Evolutionary conservation across 2,797 vertebrate genomes (phyloP).

Genomic region (Coregonus ussuriensis): DNA sequence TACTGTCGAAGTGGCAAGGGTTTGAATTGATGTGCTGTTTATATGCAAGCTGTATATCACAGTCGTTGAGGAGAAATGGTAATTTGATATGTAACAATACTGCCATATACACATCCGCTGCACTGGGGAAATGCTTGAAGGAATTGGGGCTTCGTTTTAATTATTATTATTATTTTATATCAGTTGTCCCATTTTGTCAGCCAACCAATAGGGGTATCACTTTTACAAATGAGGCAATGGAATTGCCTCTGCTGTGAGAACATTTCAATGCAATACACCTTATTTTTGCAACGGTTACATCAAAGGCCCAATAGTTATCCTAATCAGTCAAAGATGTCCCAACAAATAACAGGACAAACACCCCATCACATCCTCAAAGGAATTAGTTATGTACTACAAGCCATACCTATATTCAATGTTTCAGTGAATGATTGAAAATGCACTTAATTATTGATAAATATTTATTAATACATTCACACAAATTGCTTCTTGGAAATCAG

Average conservation of each 20-base stretch:
- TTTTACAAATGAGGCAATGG: background rate
- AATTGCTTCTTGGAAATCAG: background rate
- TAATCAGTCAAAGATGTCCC: background rate
- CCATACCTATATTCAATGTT: no score
- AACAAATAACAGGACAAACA: background rate
- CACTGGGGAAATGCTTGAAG: conserved; percentile 40
- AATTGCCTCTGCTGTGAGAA: background rate
- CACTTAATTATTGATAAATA: background rate
- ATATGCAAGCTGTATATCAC: conserved; percentile 57
- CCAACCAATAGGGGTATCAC: background rate
- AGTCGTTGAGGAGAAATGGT: conserved; percentile 59
- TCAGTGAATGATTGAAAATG: no score
- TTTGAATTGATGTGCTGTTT: conserved; percentile 54
- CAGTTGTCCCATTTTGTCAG: background rate
- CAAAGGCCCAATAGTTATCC: background rate
- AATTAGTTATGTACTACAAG: no score
- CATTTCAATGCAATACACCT: background rate
- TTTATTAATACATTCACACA: background rate
- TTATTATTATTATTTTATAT: no score
- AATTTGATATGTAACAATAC: conserved; percentile 46
- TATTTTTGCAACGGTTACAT: background rate
- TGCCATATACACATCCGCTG: conserved; percentile 42
- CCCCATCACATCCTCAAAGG: no score
- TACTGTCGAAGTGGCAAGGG: conserved; percentile 64
- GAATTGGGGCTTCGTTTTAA: conserved; percentile 18